Evolutionary conservation across 23 tunicate species (phyloP), one percentile per base, ranked within the genome.

Genomic region (Halocynthia aurantium): DNA sequence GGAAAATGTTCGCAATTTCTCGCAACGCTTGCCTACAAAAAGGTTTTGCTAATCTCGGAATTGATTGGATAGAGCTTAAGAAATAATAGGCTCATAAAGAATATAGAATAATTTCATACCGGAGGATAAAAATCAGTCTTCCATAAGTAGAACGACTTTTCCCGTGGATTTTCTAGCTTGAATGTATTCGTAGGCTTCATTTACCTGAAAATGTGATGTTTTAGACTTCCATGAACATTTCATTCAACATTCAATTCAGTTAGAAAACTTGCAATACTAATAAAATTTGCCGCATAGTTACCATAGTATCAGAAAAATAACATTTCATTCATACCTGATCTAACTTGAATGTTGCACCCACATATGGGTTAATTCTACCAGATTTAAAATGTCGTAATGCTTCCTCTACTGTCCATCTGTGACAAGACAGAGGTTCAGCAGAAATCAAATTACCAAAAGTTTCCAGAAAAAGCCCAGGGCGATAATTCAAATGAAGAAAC

Each of bases 81-180:
- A 31, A 31, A 31, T 31, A 31, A 31, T 31, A 31, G 44, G 44
- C 44, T 31, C 44, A 31, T 31, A 31, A 31, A 31, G 44, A 31
- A 31, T 31, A 31, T 31, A 31, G 44, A 31, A 31, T 31, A 31
- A 31, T 4, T 31, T 31, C 44, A 31, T 31, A 31, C 44, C 44
- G 4, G 44, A 31, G 44, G 44, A 31, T 31, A 4, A 31, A 31
- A 31, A 31, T 31, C 44, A 31, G 44, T 31, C 44, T 31, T 31
- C 44, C 44, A 31, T 31, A 31, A 31, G 44, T 31, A 31, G 44
- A 31, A 92, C 84, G 44, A 92, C 98, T 82, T 92, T 92, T 57
- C 98, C 98, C 7, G 67, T 85, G 10, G 88, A 83, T 86, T 92
- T 92, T 55, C 98, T 76, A 53, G 80, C 60, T 78, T 72, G 50